Evolutionary conservation across 2,113 vertebrate species (phyloP), one percentile per base, ranked within the genome.

Genomic region (Aptenodytes patagonicus): DNA sequence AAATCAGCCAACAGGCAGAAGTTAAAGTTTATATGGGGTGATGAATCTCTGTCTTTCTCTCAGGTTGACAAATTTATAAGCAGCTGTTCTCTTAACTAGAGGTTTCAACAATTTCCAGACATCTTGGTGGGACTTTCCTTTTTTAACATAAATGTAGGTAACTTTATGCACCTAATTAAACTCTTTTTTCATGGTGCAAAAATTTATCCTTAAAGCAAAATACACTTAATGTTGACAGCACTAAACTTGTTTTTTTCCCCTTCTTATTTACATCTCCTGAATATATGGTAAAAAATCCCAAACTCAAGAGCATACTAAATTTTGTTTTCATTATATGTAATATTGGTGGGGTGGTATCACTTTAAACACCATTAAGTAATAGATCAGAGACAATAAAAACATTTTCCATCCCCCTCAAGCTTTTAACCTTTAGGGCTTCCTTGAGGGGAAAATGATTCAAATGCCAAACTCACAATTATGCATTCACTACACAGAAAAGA

Each of bases 401-500:
- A 90, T 97, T 92, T 94, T 92, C 66, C 80, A 87, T 40, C 75
- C 61, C 60, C 84, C 83, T 88, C 64, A 95, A 90, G 82, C 79
- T 90, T 89, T 96, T 96, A 95, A 94, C 80, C 94, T 95, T 97
- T 95, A 96, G 89, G 84, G 44, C 29, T 93, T 96, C 95, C 93
- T 96, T 97, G 77, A 97, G 91, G 87, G 88, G 57, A 91, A 94
- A 94, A 82, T 96, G 2, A 90, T 93, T 97, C 93, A 96, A 97
- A 95, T 97, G 83, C 86, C 97, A 97, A 95, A 78, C 91, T 92
- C 71, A 91, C 75, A 83, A 89, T 95, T 97, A 97, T 54, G 47
- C 61, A 85, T 83, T 92, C 87, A 36, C 38, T 49, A 32, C 11
- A 13, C 60, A 94, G 38, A 49, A 68, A 83, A 92, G 52, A 80